phyloP scores from a whole-genome alignment of 2,113 vertebrate species.

The Cochlearius cochlearius region DNA sequence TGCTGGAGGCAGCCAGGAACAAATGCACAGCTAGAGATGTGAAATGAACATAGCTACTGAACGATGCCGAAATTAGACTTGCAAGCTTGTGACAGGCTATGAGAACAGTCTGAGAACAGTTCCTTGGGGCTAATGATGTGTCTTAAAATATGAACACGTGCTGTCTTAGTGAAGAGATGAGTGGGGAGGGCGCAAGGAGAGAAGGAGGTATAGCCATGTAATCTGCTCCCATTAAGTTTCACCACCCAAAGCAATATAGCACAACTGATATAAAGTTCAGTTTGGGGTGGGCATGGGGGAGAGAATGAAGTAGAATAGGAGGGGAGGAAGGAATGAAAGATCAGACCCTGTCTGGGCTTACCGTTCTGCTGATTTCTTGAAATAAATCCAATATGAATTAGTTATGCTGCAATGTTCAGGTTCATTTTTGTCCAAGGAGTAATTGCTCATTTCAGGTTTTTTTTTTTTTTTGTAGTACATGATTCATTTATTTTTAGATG shows the following conservation, averaged over 20 bases:
- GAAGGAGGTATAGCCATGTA: background rate
- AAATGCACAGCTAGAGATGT: background rate
- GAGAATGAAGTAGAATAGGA: background rate
- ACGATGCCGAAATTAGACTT: background rate
- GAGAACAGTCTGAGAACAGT: background rate
- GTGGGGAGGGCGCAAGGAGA: background rate
- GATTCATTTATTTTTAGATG: slow-evolving; percentile 6
- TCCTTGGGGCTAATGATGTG: background rate
- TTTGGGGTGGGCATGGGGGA: background rate
- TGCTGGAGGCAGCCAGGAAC: background rate
- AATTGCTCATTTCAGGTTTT: background rate
- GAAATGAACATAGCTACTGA: background rate
- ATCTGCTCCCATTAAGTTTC: background rate
- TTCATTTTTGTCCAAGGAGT: background rate
- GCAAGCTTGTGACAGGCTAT: background rate
- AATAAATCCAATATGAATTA: background rate
- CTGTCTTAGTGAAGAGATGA: background rate
- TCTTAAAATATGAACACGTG: background rate
- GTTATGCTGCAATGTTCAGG: background rate
- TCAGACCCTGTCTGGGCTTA: background rate
- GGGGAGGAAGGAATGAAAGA: background rate
- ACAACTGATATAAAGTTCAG: background rate
- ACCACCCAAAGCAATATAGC: background rate
- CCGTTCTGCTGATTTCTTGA: background rate
- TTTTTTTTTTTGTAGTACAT: background rate